Conservation (phyloP, 2,797 vertebrate genomes). For the Vireo griseus region DNA sequence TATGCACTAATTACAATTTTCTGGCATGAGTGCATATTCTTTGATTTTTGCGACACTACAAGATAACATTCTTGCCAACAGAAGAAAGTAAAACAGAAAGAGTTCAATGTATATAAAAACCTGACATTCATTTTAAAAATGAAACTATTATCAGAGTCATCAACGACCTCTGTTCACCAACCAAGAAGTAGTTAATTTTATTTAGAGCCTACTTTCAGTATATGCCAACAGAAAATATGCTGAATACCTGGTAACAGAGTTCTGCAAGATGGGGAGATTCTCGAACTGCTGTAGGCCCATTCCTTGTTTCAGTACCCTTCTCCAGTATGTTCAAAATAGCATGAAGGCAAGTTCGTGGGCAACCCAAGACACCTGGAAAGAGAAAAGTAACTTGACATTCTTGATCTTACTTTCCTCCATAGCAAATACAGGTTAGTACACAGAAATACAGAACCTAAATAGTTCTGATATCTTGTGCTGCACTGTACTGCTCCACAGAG, state of each 20-base stretch:
- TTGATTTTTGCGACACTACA: neutral
- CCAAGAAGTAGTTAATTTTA: neutral
- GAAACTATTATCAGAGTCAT: neutral
- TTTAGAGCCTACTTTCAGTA: neutral
- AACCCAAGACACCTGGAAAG: constrained; percentile 89
- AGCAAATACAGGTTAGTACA: neutral
- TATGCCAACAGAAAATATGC: neutral
- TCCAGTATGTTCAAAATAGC: constrained; percentile 94
- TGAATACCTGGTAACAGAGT: constrained; percentile 93
- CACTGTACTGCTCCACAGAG: neutral
- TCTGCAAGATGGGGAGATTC: constrained; percentile 93
- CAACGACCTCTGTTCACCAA: neutral
- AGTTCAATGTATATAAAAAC: neutral
- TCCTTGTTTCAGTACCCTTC: constrained; percentile 87
- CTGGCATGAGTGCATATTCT: neutral
- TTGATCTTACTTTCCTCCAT: neutral
- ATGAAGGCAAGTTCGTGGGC: constrained; percentile 93
- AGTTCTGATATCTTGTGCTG: neutral
- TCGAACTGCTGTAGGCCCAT: constrained; percentile 83
- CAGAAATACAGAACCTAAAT: neutral
- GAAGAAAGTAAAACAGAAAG: neutral
- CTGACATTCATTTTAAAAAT: neutral
- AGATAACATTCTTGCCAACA: neutral
- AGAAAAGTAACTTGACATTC: neutral
- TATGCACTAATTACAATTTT: neutral